These are phyloP conservation scores for Orthonevra nobilis DNA, from an alignment of 2,888 invertebrate species.

Conservation along the genomic window DNA sequence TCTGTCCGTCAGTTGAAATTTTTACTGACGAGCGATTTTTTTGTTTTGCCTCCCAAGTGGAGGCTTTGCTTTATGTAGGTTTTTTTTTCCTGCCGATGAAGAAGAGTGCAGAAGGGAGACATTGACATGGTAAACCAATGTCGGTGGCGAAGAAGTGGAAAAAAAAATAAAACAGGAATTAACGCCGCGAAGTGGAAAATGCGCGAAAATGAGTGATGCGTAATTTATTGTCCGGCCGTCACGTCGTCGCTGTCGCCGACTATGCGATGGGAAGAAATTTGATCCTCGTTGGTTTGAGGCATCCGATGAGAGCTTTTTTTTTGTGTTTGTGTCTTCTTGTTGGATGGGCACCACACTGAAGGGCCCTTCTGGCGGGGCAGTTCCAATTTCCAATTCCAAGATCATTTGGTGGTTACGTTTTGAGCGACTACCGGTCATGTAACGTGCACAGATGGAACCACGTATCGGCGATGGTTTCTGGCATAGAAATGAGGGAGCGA, in stretches of 20 bases:
- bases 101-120: conserved; percentile 4
- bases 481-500: too few species aligned
- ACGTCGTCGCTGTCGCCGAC: too few species aligned
- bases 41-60: conserved; percentile 3
- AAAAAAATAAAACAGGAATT: conserved; percentile 34
- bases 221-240: conserved; percentile 60
- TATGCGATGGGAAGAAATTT: conserved; percentile 49
- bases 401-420: conserved; percentile 63
- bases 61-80: conserved; percentile 5
- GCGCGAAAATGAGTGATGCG: conserved; percentile 71
- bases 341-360: conserved; percentile 27
- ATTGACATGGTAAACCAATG: conserved; percentile 11
- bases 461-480: background rate
- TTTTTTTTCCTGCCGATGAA: conserved; percentile 15
- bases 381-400: conserved; percentile 66
- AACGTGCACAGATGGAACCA: conserved; percentile 48
- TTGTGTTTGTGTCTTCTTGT: conserved; percentile 13
- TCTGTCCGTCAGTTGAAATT: conserved; percentile 69
- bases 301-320: conserved; percentile 27
- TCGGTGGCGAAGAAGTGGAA: conserved; percentile 4
- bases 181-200: conserved; percentile 70
- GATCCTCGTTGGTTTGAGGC: conserved; percentile 50
- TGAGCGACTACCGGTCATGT: conserved; percentile 52
- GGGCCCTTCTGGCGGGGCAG: conserved; percentile 32
- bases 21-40: conserved; percentile 49